phyloP scores from a whole-genome alignment of 2,888 invertebrate species.

The Megalurothrips usitatus region DNA sequence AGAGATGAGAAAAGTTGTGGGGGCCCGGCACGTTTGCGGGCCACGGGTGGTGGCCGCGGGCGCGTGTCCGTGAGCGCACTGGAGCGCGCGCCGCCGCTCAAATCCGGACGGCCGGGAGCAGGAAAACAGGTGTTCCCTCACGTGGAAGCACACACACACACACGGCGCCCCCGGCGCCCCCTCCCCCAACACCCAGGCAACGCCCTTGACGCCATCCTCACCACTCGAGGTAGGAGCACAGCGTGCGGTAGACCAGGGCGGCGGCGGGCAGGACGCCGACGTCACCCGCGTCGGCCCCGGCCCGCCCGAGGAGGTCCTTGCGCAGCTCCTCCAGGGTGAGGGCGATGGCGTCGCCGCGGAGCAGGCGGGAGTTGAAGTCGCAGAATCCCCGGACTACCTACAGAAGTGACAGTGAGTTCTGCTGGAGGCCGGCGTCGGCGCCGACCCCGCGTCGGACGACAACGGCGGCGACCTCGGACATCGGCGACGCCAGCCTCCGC shows the following conservation, averaged over 20 bases:
- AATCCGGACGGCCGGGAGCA: too few species aligned
- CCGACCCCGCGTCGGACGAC: too few species aligned
- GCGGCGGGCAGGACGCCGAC: background rate
- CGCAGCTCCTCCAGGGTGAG: background rate
- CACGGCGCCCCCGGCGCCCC: background rate
- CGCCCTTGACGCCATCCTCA: background rate
- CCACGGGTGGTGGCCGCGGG: too few species aligned
- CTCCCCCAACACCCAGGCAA: too few species aligned
- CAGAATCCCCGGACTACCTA: constrained; percentile 6
- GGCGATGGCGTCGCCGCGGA: background rate
- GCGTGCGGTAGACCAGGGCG: background rate
- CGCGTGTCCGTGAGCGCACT: too few species aligned
- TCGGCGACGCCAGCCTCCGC: background rate
- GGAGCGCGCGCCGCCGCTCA: too few species aligned
- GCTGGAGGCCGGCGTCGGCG: too few species aligned
- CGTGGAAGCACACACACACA: too few species aligned
- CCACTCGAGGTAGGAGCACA: background rate
- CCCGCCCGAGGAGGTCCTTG: background rate
- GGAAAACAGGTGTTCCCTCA: too few species aligned
- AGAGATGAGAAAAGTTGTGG: too few species aligned
- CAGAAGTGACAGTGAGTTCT: background rate
- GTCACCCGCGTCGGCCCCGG: background rate
- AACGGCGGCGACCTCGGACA: background rate
- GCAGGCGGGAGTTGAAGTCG: background rate
- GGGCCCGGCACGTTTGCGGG: too few species aligned